Percentiles rank a stretch among this genome's conserved stretches.
phyloP scores from a whole-genome alignment of 2,113 vertebrate genomes.

The Syngnathus floridae region DNA sequence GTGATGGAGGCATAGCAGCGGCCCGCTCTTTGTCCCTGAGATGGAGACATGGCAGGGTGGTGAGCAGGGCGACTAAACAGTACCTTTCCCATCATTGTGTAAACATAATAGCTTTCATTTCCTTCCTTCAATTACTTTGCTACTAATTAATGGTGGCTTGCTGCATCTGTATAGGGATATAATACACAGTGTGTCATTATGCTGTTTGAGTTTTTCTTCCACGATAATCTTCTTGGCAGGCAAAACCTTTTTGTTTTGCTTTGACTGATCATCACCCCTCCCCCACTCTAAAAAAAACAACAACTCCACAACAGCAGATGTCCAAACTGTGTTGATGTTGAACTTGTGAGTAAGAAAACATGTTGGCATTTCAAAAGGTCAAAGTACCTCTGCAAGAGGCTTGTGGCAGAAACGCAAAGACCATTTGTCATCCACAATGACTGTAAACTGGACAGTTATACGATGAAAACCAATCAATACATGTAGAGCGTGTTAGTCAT shows the following conservation, averaged over 20 bases:
- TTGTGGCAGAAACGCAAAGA: background rate
- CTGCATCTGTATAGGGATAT: background rate
- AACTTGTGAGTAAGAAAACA: background rate
- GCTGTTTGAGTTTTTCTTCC: background rate
- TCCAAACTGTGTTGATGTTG: background rate
- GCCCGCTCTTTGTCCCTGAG: slow-evolving; percentile 35
- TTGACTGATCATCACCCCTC: background rate
- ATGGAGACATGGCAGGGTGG: slow-evolving; percentile 14
- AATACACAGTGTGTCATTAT: background rate
- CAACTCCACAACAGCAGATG: background rate
- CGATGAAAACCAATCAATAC: slow-evolving; percentile 2
- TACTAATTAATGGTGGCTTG: background rate
- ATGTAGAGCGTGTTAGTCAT: background rate
- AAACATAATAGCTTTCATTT: slow-evolving; percentile 20
- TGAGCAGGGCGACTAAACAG: slow-evolving; percentile 15
- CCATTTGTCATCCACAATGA: slow-evolving; percentile 1
- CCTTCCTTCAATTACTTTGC: slow-evolving; percentile 5
- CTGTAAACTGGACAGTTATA: slow-evolving; percentile 4
- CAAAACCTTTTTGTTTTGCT: background rate
- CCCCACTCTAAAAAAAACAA: background rate
- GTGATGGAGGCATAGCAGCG: slow-evolving; percentile 2
- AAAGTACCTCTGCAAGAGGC: background rate
- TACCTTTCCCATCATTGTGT: slow-evolving; percentile 35
- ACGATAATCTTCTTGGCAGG: background rate
- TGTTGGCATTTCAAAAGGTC: slow-evolving; percentile 2